Percentiles rank a stretch among this genome's conserved stretches.
Evolutionary conservation across 2,888 invertebrate genomes (phyloP).

Genomic region (Lamellibrachia columna): DNA sequence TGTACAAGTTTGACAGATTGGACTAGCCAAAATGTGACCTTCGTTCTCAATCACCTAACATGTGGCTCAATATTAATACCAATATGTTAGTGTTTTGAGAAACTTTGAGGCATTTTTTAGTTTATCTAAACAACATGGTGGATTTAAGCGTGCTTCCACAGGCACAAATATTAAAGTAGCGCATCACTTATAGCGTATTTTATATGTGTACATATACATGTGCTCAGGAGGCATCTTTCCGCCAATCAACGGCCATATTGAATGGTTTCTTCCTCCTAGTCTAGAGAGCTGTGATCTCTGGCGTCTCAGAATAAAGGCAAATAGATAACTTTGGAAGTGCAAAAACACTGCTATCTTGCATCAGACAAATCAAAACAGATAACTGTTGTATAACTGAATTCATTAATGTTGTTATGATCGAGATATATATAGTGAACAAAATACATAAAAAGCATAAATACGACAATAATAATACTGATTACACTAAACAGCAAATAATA

Average conservation of each 20-base stretch:
- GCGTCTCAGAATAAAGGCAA: not conserved
- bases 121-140: not conserved
- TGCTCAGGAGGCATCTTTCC: not conserved
- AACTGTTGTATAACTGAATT: not conserved
- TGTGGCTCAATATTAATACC: no score
- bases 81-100: not conserved
- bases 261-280: not conserved
- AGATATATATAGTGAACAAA: not conserved
- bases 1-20: not conserved
- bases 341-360: slow-evolving; percentile 7
- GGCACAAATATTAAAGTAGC: not conserved
- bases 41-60: no score
- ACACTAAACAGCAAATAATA: no score
- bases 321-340: not conserved
- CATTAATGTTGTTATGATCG: not conserved
- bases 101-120: not conserved
- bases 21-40: not conserved
- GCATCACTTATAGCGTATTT: not conserved
- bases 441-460: not conserved
- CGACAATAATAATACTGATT: no score
- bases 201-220: not conserved
- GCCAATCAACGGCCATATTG: not conserved
- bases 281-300: not conserved
- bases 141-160: not conserved
- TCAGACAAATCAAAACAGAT: not conserved